A percentile compares a stretch with the other conserved stretches of the same genome.
Conservation (phyloP, 2,113 vertebrate species). For the Burhinus bistriatus region DNA sequence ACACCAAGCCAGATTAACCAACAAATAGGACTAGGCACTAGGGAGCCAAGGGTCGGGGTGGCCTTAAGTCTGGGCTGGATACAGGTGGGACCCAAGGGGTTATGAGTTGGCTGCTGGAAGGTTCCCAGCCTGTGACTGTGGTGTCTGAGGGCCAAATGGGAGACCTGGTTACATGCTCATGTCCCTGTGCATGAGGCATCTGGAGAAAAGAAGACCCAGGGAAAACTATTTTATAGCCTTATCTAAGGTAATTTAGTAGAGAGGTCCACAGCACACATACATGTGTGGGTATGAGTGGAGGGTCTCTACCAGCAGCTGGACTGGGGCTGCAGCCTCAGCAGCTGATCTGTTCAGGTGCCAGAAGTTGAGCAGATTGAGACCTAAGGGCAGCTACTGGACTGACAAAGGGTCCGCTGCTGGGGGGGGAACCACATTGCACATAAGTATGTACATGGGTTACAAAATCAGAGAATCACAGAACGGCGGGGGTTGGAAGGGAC, state of each 20-base stretch:
- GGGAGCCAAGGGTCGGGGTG: neutral
- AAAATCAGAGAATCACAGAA: too few species aligned
- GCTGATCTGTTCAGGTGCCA: neutral
- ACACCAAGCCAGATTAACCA: neutral
- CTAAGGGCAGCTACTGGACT: neutral
- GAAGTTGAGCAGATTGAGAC: neutral
- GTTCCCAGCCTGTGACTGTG: neutral
- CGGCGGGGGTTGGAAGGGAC: too few species aligned
- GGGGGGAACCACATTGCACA: rapidly evolving
- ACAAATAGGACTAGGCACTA: neutral
- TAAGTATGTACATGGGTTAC: neutral
- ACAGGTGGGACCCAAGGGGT: neutral
- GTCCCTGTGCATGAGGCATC: neutral
- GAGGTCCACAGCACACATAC: too few species aligned
- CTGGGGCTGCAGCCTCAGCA: neutral
- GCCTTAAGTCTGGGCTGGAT: neutral
- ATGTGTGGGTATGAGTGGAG: neutral
- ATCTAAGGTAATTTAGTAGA: neutral
- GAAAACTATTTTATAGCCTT: neutral
- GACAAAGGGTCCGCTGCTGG: neutral
- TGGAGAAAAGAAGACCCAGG: neutral
- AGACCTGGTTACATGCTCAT: neutral
- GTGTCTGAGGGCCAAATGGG: neutral
- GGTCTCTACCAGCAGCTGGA: neutral
- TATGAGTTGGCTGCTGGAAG: neutral